Base-by-base conservation (phyloP, 2,113 vertebrate species). In the Pollachius pollachius region DNA sequence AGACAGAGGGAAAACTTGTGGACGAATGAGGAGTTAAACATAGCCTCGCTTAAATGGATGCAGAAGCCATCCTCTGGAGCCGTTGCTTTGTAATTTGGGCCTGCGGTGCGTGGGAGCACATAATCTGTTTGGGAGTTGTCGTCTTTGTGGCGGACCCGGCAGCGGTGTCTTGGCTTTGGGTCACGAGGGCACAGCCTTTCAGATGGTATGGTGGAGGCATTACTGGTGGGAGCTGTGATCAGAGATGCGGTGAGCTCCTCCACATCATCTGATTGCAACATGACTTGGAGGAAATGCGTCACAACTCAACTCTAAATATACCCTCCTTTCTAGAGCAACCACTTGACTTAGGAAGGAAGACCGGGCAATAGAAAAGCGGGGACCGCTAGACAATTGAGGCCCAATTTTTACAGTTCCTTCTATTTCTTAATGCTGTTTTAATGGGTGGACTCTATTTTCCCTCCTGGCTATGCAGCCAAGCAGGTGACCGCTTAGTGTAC, bases 31-130 rank as follows among this genome's bases (percentile, higher is more conserved):
- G 30, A 61, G 9, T 48, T 7, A 19, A 37, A 80, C 69, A 74
- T 72, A 64, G 69, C 68, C 17, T 7, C 52, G 64, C 56, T 41
- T 68, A 69, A 81, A 70, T 54, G 72, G 68, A 84, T 79, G 81
- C 72, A 79, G 78, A 86, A 70, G 77, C 71, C 0, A 72, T 72
- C 76, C 77, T 81, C 85, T 83, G 73, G 84, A 81, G 82, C 69
- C 75, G 84, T 73, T 62, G 81, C 83, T 85, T 91, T 90, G 87
- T 92, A 90, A 92, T 92, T 92, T 90, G 71, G 85, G 74, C 68
- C 76, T 89, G 88, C 60, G 90, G 90, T 85, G 69, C 86, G 84
- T 64, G 80, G 82, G 78, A 91, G 82, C 77, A 85, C 85, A 84
- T 85, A 87, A 89, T 89, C 81, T 85, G 79, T 19, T 71, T 82